Evolutionary conservation across 2,888 invertebrate species (phyloP), one percentile per base, ranked within the genome.

Genomic region (Elmis aenea): DNA sequence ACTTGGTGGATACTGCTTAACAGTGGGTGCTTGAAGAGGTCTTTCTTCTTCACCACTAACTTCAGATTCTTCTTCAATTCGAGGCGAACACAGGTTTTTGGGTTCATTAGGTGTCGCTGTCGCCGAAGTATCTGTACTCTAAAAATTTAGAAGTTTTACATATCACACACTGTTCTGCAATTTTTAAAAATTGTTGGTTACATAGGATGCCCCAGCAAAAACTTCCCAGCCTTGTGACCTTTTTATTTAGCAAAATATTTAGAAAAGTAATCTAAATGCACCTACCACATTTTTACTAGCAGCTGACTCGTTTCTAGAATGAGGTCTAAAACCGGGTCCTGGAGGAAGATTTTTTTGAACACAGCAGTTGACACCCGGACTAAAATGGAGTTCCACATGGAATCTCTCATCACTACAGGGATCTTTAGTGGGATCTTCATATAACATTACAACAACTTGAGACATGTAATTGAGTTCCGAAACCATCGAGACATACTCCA

Each of bases 381-480:
- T 97, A 68, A 99, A 99, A 72, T 99, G 97, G 6, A 99, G 72
- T 70, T 99, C 99, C 30, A 99, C 92, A 66, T 99, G 99, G 66
- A 97, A 99, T 50, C 96, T 75, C 66, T 90, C 90, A 60, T 92
- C 91, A 0, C 92, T 92, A 32, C 77, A 79, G 0, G 86, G 87
- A 70, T 91, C 93, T 69, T 96, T 95, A 0, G 90, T 95, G 3
- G 93, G 96, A 69, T 99, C 99, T 71, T 99, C 99, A 62, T 99
- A 99, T 1, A 95, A 71, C 93, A 99, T 94, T 13, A 99, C 91
- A 1, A 96, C 96, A 39, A 99, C 90, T 69, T 99, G 97, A 3
- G 96, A 95, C 91, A 99, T 93, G 69, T 99, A 99, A 73, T 99
- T 99, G 15, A 99, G 77, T 68, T 99, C 99, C 0, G 96, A 92